Evolutionary conservation across 2,113 vertebrate species (phyloP), one percentile per base, ranked within the genome.

Genomic region (Clinocottus analis): DNA sequence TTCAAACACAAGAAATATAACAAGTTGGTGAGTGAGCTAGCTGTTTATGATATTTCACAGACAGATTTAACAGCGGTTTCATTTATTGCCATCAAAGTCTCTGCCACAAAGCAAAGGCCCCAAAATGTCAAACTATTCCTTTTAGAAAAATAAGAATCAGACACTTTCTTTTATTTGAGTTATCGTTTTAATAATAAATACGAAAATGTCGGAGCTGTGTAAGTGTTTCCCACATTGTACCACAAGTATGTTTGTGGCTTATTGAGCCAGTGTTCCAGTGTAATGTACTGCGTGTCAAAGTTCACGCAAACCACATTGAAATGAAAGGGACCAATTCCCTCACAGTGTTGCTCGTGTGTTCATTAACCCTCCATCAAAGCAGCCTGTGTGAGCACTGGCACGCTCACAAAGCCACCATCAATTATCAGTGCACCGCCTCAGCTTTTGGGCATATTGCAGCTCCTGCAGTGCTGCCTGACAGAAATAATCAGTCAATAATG

Each of bases 381-480:
- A 56, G 39, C 58, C 37, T 29, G 64, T 23, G 58, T 19, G 29
- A 80, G 49, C 49, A 27, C 45, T 62, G 62, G 64, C 69, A 65
- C 6, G 0, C 21, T 27, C 37, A 45, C 68, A 17, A 7, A 72
- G 67, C 64, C 72, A 13, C 43, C 72, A 60, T 77, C 66, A 45
- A 23, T 79, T 72, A 65, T 62, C 33, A 2, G 7, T 5, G 10
- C 39, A 8, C 49, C 7, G 29, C 10, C 17, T 39, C 0, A 35
- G 69, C 79, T 51, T 35, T 21, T 59, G 67, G 67, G 43, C 45
- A 21, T 39, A 27, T 33, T 21, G 41, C 3, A 63, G 66, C 79
- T 72, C 45, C 79, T 58, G 62, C 76, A 47, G 56, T 21, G 37
- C 1, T 2, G 51, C 51, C 68, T 66, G 75, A 79, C 75, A 49